Base-by-base conservation (phyloP, 2,888 invertebrate genomes). In the Eupithecia centaureata region DNA sequence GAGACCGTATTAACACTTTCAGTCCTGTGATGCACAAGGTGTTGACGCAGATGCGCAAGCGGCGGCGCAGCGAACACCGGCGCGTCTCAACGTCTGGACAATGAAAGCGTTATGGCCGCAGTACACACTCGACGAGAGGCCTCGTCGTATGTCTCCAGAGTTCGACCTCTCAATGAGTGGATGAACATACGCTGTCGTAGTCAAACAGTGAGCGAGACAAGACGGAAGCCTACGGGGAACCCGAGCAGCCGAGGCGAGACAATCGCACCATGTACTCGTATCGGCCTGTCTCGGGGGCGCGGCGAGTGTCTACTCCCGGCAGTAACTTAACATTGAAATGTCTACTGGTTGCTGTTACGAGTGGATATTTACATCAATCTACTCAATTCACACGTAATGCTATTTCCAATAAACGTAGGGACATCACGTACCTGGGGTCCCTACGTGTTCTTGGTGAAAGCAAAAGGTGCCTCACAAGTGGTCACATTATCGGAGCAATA, bases 261-360 rank as follows among this genome's bases (percentile, higher is more conserved):
- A n/a, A n/a, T 35, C 35, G n/a, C 35, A 35, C 15, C 13, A 15
- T 15, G 35, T 38, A 5, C 18, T n/a, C 38, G 7, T 18, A 0
- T 8, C 18, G 18, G 42, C 2, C 42, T 42, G 18, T 1, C 42
- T 42, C 42, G 2, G 8, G n/a, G 2, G n/a, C 18, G 42, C 42
- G 8, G 2, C 42, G 18, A 18, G 35, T 38, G n/a, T n/a, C n/a
- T n/a, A 38, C n/a, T 5, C 15, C n/a, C 5, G 5, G n/a, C 35
- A 38, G 1, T 1, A 38, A n/a, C n/a, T n/a, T n/a, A 15, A n/a
- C n/a, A 8, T 18, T 18, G 18, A 18, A 42, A 13, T n/a, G 18
- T 42, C 42, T 42, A 42, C 38, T n/a, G 38, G 38, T 38, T 38
- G n/a, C 38, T 38, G 38, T 7, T 38, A n/a, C 38, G 38, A 38